A percentile compares a stretch with the other conserved stretches of the same genome.
phyloP scores from a whole-genome alignment of 2,888 invertebrate species.

The Scrobipalpa atriplicella region DNA sequence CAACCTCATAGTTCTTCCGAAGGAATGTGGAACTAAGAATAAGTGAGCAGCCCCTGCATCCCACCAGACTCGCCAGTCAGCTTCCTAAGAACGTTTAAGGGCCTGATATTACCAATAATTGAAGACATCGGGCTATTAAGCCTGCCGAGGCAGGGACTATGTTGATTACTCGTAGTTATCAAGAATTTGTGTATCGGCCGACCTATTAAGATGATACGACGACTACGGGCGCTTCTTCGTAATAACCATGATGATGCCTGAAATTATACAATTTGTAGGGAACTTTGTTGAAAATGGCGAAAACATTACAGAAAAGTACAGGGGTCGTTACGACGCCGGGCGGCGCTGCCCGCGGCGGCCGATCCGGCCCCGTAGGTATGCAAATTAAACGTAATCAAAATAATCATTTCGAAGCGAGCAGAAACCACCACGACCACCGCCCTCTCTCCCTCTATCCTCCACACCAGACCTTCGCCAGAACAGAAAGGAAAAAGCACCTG shows the following conservation, averaged over 20 bases:
- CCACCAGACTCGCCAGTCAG: constrained; percentile 60
- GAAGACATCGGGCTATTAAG: constrained; percentile 73
- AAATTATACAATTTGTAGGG: constrained; percentile 82
- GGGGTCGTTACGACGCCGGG: constrained; percentile 73
- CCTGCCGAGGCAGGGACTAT: constrained; percentile 73
- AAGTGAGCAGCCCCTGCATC: constrained; percentile 51
- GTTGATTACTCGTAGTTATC: constrained; percentile 80
- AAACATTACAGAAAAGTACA: constrained; percentile 82
- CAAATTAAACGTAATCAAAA: constrained; percentile 83
- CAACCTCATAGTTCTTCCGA: background rate
- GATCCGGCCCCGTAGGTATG: constrained; percentile 71
- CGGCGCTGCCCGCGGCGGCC: constrained; percentile 64
- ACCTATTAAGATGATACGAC: constrained; percentile 73
- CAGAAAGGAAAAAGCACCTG: constrained; percentile 57
- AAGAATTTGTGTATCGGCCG: constrained; percentile 71
- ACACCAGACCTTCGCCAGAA: constrained; percentile 43
- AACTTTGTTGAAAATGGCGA: constrained; percentile 83
- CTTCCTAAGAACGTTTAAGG: constrained; percentile 79
- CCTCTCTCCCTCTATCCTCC: constrained; percentile 60
- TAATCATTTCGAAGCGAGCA: constrained; percentile 73
- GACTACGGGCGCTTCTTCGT: constrained; percentile 76
- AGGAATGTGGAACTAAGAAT: constrained; percentile 38
- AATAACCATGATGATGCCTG: constrained; percentile 80
- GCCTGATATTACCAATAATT: constrained; percentile 80
- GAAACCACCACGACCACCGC: constrained; percentile 49